Percentiles rank a stretch among this genome's conserved stretches.
Evolutionary conservation across 1,140 invertebrate genomes (phyloP).

Genomic region (Psilanteris sp.): DNA sequence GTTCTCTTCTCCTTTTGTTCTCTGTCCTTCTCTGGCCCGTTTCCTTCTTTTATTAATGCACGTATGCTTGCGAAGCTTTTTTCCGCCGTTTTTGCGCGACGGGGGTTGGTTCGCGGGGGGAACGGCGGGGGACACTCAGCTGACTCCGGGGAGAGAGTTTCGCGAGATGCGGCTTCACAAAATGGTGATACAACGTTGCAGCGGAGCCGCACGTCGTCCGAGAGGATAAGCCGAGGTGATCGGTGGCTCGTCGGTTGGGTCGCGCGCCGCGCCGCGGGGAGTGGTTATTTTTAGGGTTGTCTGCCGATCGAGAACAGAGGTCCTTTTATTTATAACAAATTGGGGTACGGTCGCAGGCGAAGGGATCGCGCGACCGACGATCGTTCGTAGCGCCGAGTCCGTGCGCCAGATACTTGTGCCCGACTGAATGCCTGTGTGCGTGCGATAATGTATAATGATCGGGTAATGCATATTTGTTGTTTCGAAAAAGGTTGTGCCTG

Average conservation of each 20-base stretch:
- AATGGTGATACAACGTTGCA: constrained; percentile 5
- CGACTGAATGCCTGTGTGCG: not conserved
- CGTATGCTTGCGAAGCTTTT: constrained; percentile 1
- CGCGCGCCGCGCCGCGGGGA: not conserved
- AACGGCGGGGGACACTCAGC: not conserved
- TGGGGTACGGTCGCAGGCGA: constrained; percentile 7
- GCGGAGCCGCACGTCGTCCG: not conserved
- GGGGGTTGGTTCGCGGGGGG: not conserved
- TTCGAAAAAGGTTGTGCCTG: no score
- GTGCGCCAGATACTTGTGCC: not conserved
- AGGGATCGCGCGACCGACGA: not conserved
- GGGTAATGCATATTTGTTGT: constrained; percentile 1
- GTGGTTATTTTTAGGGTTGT: constrained; percentile 24
- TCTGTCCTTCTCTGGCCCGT: not conserved
- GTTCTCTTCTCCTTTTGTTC: not conserved
- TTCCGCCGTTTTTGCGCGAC: not conserved
- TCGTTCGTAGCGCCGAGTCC: not conserved
- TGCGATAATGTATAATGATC: constrained; percentile 2
- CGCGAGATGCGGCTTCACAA: not conserved
- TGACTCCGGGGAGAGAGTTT: not conserved
- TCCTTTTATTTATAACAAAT: constrained; percentile 30
- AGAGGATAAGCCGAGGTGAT: constrained; percentile 3
- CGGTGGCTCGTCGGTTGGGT: not conserved
- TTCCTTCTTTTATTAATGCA: not conserved
- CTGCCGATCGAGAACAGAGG: not conserved